These are phyloP conservation scores for Nothobranchius kuhntae DNA, from an alignment of 2,113 vertebrate genomes.

Conservation along the genomic window DNA sequence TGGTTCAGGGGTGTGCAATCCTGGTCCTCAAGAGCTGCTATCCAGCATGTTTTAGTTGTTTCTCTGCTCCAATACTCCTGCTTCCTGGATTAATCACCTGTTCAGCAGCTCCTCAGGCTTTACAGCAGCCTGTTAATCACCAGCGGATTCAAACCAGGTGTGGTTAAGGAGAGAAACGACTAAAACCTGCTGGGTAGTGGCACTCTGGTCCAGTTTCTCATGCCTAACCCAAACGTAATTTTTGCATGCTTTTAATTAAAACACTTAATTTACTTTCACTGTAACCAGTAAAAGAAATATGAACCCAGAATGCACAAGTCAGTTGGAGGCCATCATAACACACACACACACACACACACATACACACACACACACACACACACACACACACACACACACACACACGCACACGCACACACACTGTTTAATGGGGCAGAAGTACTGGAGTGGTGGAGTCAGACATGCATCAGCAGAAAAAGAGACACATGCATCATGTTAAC, in stretches of 20 bases:
- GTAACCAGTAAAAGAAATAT: conserved; percentile 17
- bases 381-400: background rate
- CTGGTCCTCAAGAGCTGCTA: too few relatives aligned
- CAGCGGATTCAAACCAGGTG: too few relatives aligned
- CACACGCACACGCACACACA: background rate
- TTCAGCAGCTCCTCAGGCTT: too few relatives aligned
- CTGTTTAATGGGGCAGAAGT: too few relatives aligned
- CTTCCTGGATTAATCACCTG: too few relatives aligned
- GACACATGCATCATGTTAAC: background rate
- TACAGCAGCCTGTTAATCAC: too few relatives aligned
- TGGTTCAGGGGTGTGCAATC: too few relatives aligned
- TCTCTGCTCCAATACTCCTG: too few relatives aligned
- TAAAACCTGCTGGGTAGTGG: too few relatives aligned
- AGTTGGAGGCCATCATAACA: background rate
- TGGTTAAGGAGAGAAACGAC: background rate
- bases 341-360: background rate
- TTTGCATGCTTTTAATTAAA: background rate
- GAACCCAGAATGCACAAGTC: conserved; percentile 30
- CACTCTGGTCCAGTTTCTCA: too few relatives aligned
- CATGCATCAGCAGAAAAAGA: conserved; percentile 29
- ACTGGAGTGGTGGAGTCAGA: background rate
- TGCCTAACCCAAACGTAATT: too few relatives aligned
- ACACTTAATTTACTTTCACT: conserved; percentile 40
- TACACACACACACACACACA: background rate
- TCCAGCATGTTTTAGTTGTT: too few relatives aligned